A percentile compares a stretch with the other conserved stretches of the same genome.
Conservation (phyloP, 2,113 vertebrate species). For the Actenoides lindsayi region DNA sequence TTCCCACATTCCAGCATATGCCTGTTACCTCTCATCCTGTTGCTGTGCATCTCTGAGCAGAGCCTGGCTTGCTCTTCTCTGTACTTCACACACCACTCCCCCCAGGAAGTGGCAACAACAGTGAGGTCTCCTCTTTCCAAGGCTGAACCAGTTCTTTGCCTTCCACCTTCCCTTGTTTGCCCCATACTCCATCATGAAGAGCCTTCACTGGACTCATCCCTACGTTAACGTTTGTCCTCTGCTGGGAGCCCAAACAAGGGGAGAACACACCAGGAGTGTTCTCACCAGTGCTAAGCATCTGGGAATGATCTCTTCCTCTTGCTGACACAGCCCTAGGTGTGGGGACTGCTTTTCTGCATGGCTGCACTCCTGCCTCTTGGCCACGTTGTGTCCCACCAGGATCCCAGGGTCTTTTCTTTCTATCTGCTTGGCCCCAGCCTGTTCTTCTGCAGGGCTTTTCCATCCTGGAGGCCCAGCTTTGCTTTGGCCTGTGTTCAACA, state of each 20-base stretch:
- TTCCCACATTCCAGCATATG: conserved; percentile 12
- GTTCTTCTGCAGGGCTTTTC: not conserved
- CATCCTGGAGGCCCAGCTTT: not conserved
- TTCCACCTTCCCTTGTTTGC: rapidly evolving
- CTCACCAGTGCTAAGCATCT: not conserved
- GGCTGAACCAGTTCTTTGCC: not conserved
- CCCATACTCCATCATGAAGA: not conserved
- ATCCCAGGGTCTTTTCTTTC: not conserved
- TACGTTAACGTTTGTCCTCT: not conserved
- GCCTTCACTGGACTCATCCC: not conserved
- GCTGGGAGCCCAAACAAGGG: not conserved
- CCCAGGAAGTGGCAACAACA: not conserved
- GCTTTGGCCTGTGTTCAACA: not conserved
- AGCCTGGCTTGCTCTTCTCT: not conserved
- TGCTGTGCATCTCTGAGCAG: not conserved
- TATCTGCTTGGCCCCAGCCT: not conserved
- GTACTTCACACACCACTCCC: not conserved
- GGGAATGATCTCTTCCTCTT: not conserved
- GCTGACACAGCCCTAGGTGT: not conserved
- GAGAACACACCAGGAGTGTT: not conserved
- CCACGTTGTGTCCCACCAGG: not conserved
- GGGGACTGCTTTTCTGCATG: not conserved
- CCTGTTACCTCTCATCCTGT: not conserved
- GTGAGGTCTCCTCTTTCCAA: not conserved
- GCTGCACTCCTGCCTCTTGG: not conserved